Evolutionary conservation across 1,140 invertebrate species (phyloP), one percentile per base, ranked within the genome.

Genomic region (Drosophila pallidifrons): DNA sequence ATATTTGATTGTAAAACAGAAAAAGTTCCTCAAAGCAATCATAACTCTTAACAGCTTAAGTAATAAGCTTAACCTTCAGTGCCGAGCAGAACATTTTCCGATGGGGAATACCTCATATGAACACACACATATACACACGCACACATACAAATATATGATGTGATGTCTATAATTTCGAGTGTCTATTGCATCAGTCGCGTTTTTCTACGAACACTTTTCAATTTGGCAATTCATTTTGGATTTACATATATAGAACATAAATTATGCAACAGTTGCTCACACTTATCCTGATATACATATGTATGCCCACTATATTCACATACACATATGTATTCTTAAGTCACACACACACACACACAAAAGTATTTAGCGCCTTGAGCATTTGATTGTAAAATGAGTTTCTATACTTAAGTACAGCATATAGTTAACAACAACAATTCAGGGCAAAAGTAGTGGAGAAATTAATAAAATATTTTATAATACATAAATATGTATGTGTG

Each of bases 121-220:
- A 52, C n/a, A 63, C 47, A 63, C 15, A 61, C 57, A 38, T n/a
- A n/a, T n/a, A n/a, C 64, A 57, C 41, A 45, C 54, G 13, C 43
- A 30, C 55, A 58, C 28, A 49, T 16, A 28, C 45, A 52, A n/a
- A 8, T 52, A 11, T 20, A n/a, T 69, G 20, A 25, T 51, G 46
- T 58, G 10, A 45, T 38, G 35, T 45, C 38, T 67, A 54, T 63
- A 73, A 52, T 71, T 70, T 70, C 69, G 69, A 71, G 63, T 68
- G 43, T 68, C 64, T 51, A 64, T 68, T 74, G 65, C 65, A 60
- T 74, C 71, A 74, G 71, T 74, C 71, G 71, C 71, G 32, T 28
- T 73, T 73, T 51, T 66, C 38, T 66, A 52, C 69, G 61, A 73
- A 73, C 70, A 66, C 54, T 72, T 58, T 49, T 58, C 47, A 67